A percentile compares a stretch with the other conserved stretches of the same genome.
Conservation (phyloP, 2,888 invertebrate genomes). For the Leptinotarsa juncta region DNA sequence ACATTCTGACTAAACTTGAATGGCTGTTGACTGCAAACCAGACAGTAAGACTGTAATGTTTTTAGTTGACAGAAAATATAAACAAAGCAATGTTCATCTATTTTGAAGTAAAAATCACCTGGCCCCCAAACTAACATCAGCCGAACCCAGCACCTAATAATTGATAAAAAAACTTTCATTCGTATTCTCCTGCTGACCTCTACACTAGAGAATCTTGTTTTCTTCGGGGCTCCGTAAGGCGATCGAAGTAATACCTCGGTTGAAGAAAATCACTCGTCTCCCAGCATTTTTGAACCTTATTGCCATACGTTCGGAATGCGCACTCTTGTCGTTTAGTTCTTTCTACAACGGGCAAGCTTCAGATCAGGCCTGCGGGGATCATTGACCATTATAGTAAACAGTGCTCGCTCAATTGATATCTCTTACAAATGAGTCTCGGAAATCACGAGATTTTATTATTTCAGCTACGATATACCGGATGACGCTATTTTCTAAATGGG, state of each 20-base stretch:
- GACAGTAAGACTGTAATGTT: too few species aligned
- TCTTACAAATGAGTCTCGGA: background rate
- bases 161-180: slow-evolving; percentile 21
- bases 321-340: slow-evolving; percentile 5
- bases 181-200: slow-evolving; percentile 24
- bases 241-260: slow-evolving; percentile 4
- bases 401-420: background rate
- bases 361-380: slow-evolving; percentile 5
- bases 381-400: slow-evolving; percentile 20
- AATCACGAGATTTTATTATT: background rate
- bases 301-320: slow-evolving; percentile 13
- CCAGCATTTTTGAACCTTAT: slow-evolving; percentile 16
- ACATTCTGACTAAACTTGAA: too few species aligned
- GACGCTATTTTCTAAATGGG: too few species aligned
- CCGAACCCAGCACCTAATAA: slow-evolving; percentile 12
- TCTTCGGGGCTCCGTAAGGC: slow-evolving; percentile 19
- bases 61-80: too few species aligned
- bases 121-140: slow-evolving; percentile 10
- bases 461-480: background rate
- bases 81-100: too few species aligned
- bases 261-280: slow-evolving; percentile 10
- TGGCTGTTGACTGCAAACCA: too few species aligned
- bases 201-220: slow-evolving; percentile 17
- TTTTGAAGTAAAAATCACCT: background rate
- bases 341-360: background rate